phyloP scores from a whole-genome alignment of 2,797 vertebrate genomes.

The Alcedo quadribrachys region DNA sequence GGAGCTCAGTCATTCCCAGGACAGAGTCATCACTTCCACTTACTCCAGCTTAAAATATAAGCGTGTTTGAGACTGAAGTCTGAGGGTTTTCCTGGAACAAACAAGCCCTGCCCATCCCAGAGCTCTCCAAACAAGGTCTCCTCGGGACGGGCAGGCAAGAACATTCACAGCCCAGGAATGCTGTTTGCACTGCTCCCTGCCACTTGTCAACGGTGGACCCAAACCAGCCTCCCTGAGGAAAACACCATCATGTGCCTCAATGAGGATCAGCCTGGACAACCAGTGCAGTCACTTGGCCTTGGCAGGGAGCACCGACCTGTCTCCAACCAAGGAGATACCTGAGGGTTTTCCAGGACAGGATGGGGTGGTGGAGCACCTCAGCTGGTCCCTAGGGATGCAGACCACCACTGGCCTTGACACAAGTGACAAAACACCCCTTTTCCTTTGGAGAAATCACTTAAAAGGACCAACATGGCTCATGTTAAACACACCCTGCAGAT shows the following conservation, averaged over 20 bases:
- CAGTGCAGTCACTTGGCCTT: rapidly evolving
- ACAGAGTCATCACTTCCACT: slow-evolving; percentile 2
- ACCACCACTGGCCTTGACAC: not conserved
- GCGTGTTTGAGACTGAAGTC: slow-evolving; percentile 9
- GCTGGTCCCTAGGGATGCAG: not conserved
- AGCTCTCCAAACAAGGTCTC: slow-evolving; percentile 63
- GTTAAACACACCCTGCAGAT: not conserved
- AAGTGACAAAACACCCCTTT: not conserved
- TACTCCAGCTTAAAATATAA: slow-evolving; percentile 19
- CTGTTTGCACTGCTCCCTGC: slow-evolving; percentile 31
- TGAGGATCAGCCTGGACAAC: not conserved
- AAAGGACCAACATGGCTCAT: rapidly evolving
- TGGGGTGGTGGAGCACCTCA: not conserved
- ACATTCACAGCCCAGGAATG: slow-evolving; percentile 57
- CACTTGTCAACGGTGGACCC: not conserved
- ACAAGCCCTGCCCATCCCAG: not conserved
- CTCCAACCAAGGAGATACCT: not conserved
- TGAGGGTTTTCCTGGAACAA: slow-evolving; percentile 53
- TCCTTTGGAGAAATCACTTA: not conserved
- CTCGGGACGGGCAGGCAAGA: not conserved
- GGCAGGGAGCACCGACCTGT: rapidly evolving
- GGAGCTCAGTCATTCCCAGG: not conserved
- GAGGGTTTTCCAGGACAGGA: not conserved
- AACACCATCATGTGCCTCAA: not conserved
- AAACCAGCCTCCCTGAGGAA: not conserved